phyloP scores from a whole-genome alignment of 1,140 invertebrate species.

The Zelostemma sp. region DNA sequence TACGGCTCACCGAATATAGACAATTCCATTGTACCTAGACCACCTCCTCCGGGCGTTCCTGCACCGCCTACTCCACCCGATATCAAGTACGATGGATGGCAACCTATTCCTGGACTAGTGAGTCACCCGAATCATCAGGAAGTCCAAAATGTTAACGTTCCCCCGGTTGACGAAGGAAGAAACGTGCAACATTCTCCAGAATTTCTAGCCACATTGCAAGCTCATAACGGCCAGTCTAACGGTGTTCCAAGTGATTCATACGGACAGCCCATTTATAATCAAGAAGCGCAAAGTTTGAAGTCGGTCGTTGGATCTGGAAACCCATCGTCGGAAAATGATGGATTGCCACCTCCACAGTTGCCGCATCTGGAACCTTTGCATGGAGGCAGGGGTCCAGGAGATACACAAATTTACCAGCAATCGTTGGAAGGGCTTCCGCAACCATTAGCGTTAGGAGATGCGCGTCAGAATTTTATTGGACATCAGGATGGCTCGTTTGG shows the following conservation, averaged over 20 bases:
- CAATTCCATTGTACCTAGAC: slow-evolving; percentile 60
- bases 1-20: slow-evolving; percentile 67
- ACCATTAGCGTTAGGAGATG: slow-evolving; percentile 32
- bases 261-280: slow-evolving; percentile 60
- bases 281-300: slow-evolving; percentile 63
- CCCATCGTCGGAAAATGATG: slow-evolving; percentile 48
- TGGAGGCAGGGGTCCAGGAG: slow-evolving; percentile 51
- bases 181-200: slow-evolving; percentile 24
- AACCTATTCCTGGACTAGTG: slow-evolving; percentile 79
- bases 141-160: slow-evolving; percentile 20
- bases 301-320: slow-evolving; percentile 55
- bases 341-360: slow-evolving; percentile 67
- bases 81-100: slow-evolving; percentile 87
- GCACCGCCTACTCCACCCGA: slow-evolving; percentile 80
- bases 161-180: slow-evolving; percentile 12
- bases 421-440: slow-evolving; percentile 64
- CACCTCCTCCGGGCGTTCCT: slow-evolving; percentile 76
- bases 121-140: slow-evolving; percentile 53
- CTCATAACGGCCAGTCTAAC: slow-evolving; percentile 39
- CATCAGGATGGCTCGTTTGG: slow-evolving; percentile 34
- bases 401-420: slow-evolving; percentile 23
- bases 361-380: slow-evolving; percentile 63
- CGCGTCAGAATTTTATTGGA: slow-evolving; percentile 8
- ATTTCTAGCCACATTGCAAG: slow-evolving; percentile 22
- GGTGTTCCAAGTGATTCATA: slow-evolving; percentile 64